Conservation (phyloP, 2,888 invertebrate species). For the Drosophila dives region DNA sequence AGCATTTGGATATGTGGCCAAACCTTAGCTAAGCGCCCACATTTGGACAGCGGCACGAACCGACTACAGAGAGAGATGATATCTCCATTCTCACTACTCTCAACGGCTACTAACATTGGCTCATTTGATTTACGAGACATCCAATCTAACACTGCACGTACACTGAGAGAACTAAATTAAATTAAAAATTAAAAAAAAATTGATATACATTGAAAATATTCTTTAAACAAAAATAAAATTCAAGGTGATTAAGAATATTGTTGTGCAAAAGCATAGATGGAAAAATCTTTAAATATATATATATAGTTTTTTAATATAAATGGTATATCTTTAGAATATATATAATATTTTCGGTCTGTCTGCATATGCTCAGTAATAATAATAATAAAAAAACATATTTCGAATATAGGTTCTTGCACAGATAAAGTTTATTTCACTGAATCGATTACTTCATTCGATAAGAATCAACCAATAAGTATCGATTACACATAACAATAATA, state of each 20-base stretch:
- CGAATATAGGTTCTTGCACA: neutral
- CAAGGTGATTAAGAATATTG: neutral
- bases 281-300: no score
- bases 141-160: conserved; percentile 1
- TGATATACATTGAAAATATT: neutral
- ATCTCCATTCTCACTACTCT: conserved; percentile 33
- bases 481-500: neutral
- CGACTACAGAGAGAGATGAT: conserved; percentile 37
- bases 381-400: neutral
- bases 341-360: neutral
- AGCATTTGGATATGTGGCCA: conserved; percentile 59
- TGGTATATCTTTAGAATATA: neutral
- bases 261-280: neutral
- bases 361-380: neutral
- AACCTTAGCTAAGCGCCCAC: conserved; percentile 61
- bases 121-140: conserved; percentile 53
- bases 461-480: neutral
- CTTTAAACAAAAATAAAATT: neutral
- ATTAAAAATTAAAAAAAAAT: neutral
- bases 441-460: neutral
- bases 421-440: neutral
- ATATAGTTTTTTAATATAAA: no score
- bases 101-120: conserved; percentile 38
- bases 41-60: conserved; percentile 49
- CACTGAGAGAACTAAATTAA: neutral